Base-by-base conservation (phyloP, 2,888 invertebrate species). In the Chalcis sispes region DNA sequence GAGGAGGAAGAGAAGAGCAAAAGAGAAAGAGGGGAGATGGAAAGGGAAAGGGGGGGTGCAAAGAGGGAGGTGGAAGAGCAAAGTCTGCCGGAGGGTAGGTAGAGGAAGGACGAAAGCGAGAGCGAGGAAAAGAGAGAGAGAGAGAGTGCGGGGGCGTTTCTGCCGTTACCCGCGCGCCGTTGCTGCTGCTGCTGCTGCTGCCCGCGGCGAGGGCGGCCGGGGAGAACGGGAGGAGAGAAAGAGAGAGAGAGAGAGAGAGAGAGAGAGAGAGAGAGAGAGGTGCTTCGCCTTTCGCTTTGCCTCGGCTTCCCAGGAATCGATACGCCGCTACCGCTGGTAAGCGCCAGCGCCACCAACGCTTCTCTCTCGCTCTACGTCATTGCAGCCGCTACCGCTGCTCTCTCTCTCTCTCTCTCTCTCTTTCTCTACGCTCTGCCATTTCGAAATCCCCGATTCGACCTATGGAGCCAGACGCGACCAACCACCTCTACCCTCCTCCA, bases 251-350 rank as follows among this genome's bases (percentile, higher is more conserved):
- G 32, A 79, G n/a, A 79, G 77, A 73, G 72, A 77, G 79, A 69
- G 36, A 10, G 10, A 10, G 80, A 18, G 2, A 13, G 18, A 32
- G 10, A 36, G 65, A 80, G 82, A 80, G 82, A 84, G 80, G 80
- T 69, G 75, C 62, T 56, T 65, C 48, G 70, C 66, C n/a, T n/a
- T n/a, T n/a, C 84, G 83, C 83, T 83, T 84, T 83, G 83, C 83
- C 80, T 80, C 80, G 15, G 67, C 67, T 82, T 83, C 82, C 81
- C 85, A 85, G 85, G 86, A 88, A 87, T 87, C 87, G 87, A 87
- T 87, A 87, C 87, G 87, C 84, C 82, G 70, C 20, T 8, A 46
- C 75, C 76, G 80, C 79, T 23, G 15, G 78, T 78, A 79, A 87
- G 84, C 87, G 85, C 86, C 79, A 67, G 75, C 78, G 75, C 65